Evolutionary conservation across 1,140 invertebrate species (phyloP).

Genomic region (Calliopsis andreniformis): DNA sequence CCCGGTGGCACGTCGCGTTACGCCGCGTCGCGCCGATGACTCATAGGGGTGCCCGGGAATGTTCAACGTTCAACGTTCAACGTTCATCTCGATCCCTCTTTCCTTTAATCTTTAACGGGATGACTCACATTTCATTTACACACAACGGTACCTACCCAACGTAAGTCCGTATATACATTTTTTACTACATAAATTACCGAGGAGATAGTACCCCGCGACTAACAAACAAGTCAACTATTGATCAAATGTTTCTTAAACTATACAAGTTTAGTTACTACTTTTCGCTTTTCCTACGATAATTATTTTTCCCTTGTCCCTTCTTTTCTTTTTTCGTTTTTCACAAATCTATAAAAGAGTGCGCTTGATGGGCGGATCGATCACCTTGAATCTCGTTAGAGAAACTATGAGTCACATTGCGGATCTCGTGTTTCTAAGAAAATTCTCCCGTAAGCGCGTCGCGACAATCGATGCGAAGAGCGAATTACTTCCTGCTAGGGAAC

Average conservation of each 20-base stretch:
- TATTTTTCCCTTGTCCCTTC: too few species aligned
- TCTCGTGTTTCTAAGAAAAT: conserved; percentile 55
- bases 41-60: conserved; percentile 73
- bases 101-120: conserved; percentile 54
- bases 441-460: conserved; percentile 54
- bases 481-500: conserved; percentile 44
- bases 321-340: background rate
- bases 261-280: too few species aligned
- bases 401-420: conserved; percentile 54
- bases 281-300: too few species aligned
- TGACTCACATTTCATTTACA: conserved; percentile 59
- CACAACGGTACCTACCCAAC: conserved; percentile 11
- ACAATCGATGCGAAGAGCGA: conserved; percentile 50
- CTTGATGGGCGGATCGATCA: conserved; percentile 57
- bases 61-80: conserved; percentile 63
- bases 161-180: background rate
- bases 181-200: too few species aligned
- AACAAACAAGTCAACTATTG: too few species aligned
- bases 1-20: too few species aligned
- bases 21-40: too few species aligned
- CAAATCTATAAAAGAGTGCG: background rate
- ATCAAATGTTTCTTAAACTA: too few species aligned
- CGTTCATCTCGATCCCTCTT: conserved; percentile 17
- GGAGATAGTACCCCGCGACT: too few species aligned
- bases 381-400: conserved; percentile 58